These are phyloP conservation scores for Odontocerum albicorne DNA, from an alignment of 2,888 invertebrate genomes.

Conservation along the genomic window DNA sequence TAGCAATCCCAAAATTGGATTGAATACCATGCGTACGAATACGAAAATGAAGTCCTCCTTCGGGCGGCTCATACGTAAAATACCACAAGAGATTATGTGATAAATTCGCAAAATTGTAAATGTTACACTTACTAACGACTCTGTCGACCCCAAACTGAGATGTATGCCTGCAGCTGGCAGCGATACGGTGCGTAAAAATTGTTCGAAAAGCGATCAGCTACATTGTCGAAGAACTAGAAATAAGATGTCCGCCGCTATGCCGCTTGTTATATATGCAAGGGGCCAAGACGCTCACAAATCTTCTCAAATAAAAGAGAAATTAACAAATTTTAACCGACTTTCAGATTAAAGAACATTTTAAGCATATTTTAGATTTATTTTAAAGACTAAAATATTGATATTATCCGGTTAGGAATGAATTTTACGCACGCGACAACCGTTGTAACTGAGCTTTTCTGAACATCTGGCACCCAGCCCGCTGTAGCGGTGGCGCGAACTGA, in stretches of 20 bases:
- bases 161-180: constrained; percentile 14
- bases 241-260: constrained; percentile 64
- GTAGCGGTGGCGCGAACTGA: constrained; percentile 61
- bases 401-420: constrained; percentile 20
- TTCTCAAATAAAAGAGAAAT: constrained; percentile 20
- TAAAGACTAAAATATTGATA: constrained; percentile 10
- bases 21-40: constrained; percentile 22
- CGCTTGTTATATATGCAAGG: constrained; percentile 47
- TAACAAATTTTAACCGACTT: constrained; percentile 2
- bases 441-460: constrained; percentile 41
- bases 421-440: constrained; percentile 29
- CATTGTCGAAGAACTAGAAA: constrained; percentile 56
- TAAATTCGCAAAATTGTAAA: background rate
- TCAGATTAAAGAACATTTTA: constrained; percentile 10
- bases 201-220: constrained; percentile 46
- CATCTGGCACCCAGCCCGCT: constrained; percentile 53
- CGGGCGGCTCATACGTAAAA: constrained; percentile 11
- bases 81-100: background rate
- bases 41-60: constrained; percentile 17
- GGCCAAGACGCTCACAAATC: constrained; percentile 50
- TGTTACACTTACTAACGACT: constrained; percentile 15
- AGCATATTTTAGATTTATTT: background rate
- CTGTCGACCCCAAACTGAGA: constrained; percentile 11
- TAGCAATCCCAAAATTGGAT: constrained; percentile 22
- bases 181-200: constrained; percentile 20